Percentiles rank a stretch among this genome's conserved stretches.
Evolutionary conservation across 2,888 invertebrate species (phyloP).

Genomic region (Cordilura impudica): DNA sequence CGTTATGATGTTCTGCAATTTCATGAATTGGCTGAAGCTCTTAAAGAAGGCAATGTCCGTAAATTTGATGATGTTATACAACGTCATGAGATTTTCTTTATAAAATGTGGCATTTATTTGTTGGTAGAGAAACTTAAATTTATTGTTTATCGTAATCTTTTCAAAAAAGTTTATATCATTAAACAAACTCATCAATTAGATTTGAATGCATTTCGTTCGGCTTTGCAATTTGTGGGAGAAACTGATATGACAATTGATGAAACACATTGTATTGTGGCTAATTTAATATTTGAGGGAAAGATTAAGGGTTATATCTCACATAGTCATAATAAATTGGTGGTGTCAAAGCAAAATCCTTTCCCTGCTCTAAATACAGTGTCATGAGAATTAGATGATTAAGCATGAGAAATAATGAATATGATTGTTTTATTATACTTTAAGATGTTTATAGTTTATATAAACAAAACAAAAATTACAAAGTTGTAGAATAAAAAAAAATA

Average conservation of each 20-base stretch:
- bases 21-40: constrained; percentile 91
- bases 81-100: constrained; percentile 93
- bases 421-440: neutral
- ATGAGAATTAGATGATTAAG: constrained; percentile 67
- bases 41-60: constrained; percentile 92
- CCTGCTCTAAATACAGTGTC: constrained; percentile 85
- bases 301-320: constrained; percentile 99
- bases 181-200: constrained; percentile 92
- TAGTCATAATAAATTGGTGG: constrained; percentile 97
- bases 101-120: constrained; percentile 97
- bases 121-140: constrained; percentile 97
- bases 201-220: constrained; percentile 89
- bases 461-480: neutral
- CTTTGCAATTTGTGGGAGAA: constrained; percentile 88
- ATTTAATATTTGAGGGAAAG: constrained; percentile 96
- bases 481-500: neutral
- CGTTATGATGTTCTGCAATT: constrained; percentile 96
- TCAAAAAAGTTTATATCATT: constrained; percentile 90
- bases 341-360: constrained; percentile 98
- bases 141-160: constrained; percentile 96
- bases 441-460: neutral
- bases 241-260: constrained; percentile 95
- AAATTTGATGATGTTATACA: constrained; percentile 91
- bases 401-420: no score
- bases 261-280: constrained; percentile 96